Base-by-base conservation (phyloP, 2,113 vertebrate genomes). In the Ictalurus furcatus region DNA sequence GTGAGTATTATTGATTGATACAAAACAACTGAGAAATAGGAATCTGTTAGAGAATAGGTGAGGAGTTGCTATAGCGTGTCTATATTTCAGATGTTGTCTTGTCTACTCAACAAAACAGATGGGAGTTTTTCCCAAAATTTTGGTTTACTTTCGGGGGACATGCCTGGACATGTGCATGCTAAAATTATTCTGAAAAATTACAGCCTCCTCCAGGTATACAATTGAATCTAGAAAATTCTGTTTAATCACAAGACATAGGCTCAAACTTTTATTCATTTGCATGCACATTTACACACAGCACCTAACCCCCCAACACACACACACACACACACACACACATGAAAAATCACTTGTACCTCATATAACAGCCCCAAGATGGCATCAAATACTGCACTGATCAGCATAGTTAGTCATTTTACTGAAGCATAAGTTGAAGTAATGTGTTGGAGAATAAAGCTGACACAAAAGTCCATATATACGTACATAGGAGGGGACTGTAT, bases 331-430 rank as follows among this genome's bases (percentile, higher is more conserved):
- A 81, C 44, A 69, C 86, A 34, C 65, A 37, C 80, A 81, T 40
- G 4, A 81, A 61, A 19, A 65, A 37, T 58, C 34, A 85, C 16
- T 40, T 87, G 67, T 63, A 88, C 80, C 73, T 76, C 71, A 56
- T 65, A 34, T 85, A 34, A 78, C 65, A 84, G 37, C 81, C 81
- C 65, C 37, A 84, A 88, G 81, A n/a, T 85, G 87, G 81, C 87
- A n/a, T 73, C 69, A 88, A 21, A 88, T 58, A 83, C 80, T 79
- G 23, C 40, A 65, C 28, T 21, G 44, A 21, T 88, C 30, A n/a
- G 76, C 56, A 30, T 17, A 44, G 25, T 21, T 23, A 56, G 48
- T 23, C 48, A 56, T 65, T 81, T 63, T 61, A 84, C 34, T 63
- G 58, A 40, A 40, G 16, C 52, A 11, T 81, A 58, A 58, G 34